phyloP scores from a whole-genome alignment of 1,140 invertebrate genomes.

The Drosophila equinoxialis region DNA sequence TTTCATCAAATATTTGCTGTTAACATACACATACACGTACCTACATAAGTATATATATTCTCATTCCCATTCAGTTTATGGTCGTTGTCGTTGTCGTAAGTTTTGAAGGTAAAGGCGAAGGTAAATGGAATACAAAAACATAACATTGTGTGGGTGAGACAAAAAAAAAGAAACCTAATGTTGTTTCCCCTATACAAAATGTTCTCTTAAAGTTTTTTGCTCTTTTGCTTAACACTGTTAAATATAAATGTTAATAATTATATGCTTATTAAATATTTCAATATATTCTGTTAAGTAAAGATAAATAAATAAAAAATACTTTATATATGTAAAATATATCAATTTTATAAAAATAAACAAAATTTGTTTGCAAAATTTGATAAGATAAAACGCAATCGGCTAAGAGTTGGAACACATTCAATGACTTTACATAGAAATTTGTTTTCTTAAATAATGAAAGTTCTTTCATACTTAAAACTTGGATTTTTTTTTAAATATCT shows the following conservation, averaged over 20 bases:
- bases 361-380: no score
- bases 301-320: no score
- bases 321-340: no score
- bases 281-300: no score
- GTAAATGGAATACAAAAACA: constrained; percentile 13
- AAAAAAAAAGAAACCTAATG: not conserved
- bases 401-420: no score
- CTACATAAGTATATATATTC: not conserved
- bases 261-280: no score
- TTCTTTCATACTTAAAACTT: no score
- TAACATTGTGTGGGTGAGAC: constrained; percentile 8
- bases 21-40: constrained; percentile 1
- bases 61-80: constrained; percentile 40
- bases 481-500: no score
- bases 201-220: constrained; percentile 10
- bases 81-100: constrained; percentile 30
- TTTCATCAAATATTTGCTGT: constrained; percentile 60
- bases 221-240: not conserved
- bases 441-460: no score
- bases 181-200: not conserved
- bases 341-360: no score
- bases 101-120: constrained; percentile 37
- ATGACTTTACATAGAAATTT: no score
- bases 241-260: not conserved
- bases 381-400: no score